phyloP scores from a whole-genome alignment of 30 jellyfish, hydroid and myxozoan genomes.

The Aurelia sp. region DNA sequence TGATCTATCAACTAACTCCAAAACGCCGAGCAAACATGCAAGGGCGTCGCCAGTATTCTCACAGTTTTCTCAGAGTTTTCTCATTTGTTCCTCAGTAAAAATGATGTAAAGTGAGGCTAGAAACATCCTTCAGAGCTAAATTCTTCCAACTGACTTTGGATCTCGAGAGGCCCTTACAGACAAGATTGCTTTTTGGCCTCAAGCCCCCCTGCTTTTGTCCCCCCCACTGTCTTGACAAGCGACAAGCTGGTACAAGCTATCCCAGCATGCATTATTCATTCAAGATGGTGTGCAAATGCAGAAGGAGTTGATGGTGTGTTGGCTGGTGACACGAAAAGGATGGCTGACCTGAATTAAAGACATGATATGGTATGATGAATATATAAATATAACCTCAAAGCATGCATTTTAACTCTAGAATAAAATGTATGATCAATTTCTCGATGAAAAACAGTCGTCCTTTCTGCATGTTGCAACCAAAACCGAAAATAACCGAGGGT shows the following conservation, averaged over 20 bases:
- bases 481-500: no score
- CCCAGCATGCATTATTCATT: slow-evolving; percentile 34
- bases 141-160: no score
- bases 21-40: no score
- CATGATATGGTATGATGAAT: not conserved
- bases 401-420: not conserved
- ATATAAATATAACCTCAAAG: not conserved
- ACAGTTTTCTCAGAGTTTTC: no score
- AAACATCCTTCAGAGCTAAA: no score
- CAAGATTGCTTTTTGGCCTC: no score
- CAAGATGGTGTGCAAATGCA: slow-evolving; percentile 44
- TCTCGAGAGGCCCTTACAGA: no score
- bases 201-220: not conserved
- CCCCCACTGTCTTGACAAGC: not conserved
- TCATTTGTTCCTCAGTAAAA: no score
- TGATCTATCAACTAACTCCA: no score
- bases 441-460: not conserved
- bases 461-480: not conserved
- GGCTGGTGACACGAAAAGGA: slow-evolving; percentile 17
- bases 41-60: no score
- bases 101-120: no score
- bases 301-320: slow-evolving; percentile 40
- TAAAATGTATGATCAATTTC: not conserved
- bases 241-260: slow-evolving; percentile 33
- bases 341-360: not conserved